These are phyloP conservation scores for Craseonycteris thonglongyai DNA, from an alignment of 2,113 vertebrate species.

Conservation along the genomic window DNA sequence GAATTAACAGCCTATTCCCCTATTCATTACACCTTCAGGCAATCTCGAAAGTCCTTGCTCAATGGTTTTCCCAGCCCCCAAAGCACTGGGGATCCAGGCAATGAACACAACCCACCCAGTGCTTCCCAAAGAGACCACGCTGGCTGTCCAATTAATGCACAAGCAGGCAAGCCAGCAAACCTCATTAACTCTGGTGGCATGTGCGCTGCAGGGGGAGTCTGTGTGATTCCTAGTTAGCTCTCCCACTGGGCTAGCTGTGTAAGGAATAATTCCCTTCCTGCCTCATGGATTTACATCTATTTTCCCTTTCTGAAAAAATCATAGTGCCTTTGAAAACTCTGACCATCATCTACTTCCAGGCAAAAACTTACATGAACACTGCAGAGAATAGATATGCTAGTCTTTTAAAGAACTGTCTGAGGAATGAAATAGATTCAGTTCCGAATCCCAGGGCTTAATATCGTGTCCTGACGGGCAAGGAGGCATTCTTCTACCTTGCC, in stretches of 20 bases:
- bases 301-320: neutral
- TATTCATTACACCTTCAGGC: neutral
- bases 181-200: neutral
- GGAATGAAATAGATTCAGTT: constrained; percentile 11
- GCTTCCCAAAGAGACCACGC: neutral
- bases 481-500: neutral
- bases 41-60: neutral
- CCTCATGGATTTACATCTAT: neutral
- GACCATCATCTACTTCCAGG: neutral
- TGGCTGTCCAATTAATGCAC: neutral
- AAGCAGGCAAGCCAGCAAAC: neutral
- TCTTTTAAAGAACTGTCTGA: neutral
- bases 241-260: neutral
- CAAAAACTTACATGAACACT: neutral
- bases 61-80: neutral
- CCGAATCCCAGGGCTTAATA: neutral
- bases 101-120: neutral
- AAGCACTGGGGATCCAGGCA: neutral
- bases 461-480: neutral
- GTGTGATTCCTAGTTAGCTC: neutral
- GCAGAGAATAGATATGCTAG: neutral
- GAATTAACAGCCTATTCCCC: neutral
- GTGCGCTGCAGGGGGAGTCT: neutral
- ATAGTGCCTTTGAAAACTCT: neutral
- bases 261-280: neutral